These are phyloP conservation scores for Periophthalmus magnuspinnatus DNA, from an alignment of 2,797 vertebrate species.

Conservation along the genomic window DNA sequence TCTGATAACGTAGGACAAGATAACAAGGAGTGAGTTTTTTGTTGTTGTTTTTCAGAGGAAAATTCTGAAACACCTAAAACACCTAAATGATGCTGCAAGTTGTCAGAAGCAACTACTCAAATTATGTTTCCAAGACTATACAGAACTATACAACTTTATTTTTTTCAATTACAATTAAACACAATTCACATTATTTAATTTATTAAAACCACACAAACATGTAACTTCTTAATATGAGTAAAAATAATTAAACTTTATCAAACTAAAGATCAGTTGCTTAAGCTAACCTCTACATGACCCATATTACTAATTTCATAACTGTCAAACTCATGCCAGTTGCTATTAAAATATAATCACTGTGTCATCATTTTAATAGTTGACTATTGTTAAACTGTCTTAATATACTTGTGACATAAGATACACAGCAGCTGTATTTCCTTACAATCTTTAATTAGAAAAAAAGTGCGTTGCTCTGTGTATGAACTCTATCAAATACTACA, in stretches of 20 bases:
- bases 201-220: too few species aligned
- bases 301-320: conserved; percentile 15
- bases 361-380: not conserved
- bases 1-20: too few species aligned
- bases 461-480: conserved; percentile 17
- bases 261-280: not conserved
- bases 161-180: not conserved
- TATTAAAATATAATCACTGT: conserved; percentile 24
- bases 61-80: too few species aligned
- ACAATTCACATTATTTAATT: not conserved
- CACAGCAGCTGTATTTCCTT: not conserved
- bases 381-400: conserved; percentile 15
- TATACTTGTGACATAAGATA: not conserved
- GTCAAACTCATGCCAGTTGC: conserved; percentile 27
- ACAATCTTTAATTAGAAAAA: conserved; percentile 1
- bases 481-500: not conserved
- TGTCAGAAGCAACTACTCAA: too few species aligned
- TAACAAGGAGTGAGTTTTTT: too few species aligned
- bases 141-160: too few species aligned
- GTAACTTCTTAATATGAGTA: not conserved
- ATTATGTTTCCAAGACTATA: too few species aligned
- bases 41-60: too few species aligned
- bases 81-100: too few species aligned
- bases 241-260: too few species aligned
- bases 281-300: conserved; percentile 15